Percentiles rank a stretch among this genome's conserved stretches.
These are phyloP conservation scores for Epinotia brunnichana DNA, from an alignment of 2,888 invertebrate genomes.

Conservation along the genomic window DNA sequence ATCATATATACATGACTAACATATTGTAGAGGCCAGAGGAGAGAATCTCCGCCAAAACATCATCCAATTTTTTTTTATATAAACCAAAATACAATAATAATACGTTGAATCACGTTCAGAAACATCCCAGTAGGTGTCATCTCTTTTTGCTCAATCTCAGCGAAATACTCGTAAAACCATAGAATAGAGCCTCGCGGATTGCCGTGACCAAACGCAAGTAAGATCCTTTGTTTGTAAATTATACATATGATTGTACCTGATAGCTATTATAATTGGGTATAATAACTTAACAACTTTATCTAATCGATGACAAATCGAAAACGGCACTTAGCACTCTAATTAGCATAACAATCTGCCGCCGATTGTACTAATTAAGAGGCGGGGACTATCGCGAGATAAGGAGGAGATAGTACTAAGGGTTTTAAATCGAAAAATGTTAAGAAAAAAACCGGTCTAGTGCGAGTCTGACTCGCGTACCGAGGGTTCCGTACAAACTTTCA, in stretches of 20 bases:
- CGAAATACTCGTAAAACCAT: neutral
- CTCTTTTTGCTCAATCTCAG: neutral
- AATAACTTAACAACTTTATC: slow-evolving; percentile 52
- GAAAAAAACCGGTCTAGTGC: too few species aligned
- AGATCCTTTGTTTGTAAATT: neutral
- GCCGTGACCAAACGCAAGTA: neutral
- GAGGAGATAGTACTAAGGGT: slow-evolving; percentile 23
- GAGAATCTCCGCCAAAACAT: neutral
- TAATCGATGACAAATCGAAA: slow-evolving; percentile 78
- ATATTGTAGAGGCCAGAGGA: neutral
- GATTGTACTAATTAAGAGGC: slow-evolving; percentile 35
- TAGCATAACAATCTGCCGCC: slow-evolving; percentile 33
- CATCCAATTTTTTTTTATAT: too few species aligned
- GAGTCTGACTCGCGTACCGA: too few species aligned
- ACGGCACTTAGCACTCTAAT: slow-evolving; percentile 56
- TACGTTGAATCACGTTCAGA: neutral
- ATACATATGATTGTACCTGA: slow-evolving; percentile 7
- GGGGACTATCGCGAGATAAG: slow-evolving; percentile 27
- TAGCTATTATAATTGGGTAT: slow-evolving; percentile 27
- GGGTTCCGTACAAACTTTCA: too few species aligned
- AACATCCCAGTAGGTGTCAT: neutral
- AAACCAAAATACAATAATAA: too few species aligned
- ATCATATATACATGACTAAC: neutral
- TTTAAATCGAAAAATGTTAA: slow-evolving; percentile 20
- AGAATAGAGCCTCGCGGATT: neutral